A percentile compares a stretch with the other conserved stretches of the same genome.
These are phyloP conservation scores for Coleophora flavipennella DNA, from an alignment of 2,888 invertebrate species.

Conservation along the genomic window DNA sequence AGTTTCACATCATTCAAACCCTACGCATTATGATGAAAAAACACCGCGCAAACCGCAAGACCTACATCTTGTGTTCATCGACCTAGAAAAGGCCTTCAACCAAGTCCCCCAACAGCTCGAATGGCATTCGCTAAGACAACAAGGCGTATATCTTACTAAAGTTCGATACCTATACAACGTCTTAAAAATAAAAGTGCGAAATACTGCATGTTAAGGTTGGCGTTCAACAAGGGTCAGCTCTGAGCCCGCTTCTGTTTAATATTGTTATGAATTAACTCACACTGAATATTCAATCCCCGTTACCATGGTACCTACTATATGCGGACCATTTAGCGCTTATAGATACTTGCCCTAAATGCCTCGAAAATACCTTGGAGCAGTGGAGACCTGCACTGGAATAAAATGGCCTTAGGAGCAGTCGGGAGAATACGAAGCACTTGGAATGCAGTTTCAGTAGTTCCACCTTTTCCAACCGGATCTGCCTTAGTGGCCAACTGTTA, in stretches of 20 bases:
- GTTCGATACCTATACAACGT: not conserved
- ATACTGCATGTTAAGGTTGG: not conserved
- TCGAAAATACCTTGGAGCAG: too few relatives aligned
- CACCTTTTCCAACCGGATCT: too few relatives aligned
- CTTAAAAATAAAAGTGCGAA: not conserved
- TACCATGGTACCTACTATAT: not conserved
- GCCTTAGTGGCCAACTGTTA: too few relatives aligned
- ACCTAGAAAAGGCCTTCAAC: not conserved
- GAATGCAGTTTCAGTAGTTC: too few relatives aligned
- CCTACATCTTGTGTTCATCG: not conserved
- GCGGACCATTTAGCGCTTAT: not conserved
- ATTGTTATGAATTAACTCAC: not conserved
- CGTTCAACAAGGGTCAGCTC: not conserved
- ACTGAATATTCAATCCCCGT: not conserved
- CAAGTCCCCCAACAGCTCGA: not conserved
- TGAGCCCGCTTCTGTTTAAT: not conserved
- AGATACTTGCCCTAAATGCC: too few relatives aligned
- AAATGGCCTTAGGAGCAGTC: too few relatives aligned
- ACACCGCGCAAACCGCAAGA: not conserved
- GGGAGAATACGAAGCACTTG: too few relatives aligned
- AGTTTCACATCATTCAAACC: not conserved
- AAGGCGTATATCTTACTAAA: not conserved
- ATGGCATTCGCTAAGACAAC: not conserved
- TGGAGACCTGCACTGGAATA: too few relatives aligned
- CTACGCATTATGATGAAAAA: not conserved